These are phyloP conservation scores for Drosophila setosimentum DNA, from an alignment of 2,888 invertebrate genomes.

Conservation along the genomic window DNA sequence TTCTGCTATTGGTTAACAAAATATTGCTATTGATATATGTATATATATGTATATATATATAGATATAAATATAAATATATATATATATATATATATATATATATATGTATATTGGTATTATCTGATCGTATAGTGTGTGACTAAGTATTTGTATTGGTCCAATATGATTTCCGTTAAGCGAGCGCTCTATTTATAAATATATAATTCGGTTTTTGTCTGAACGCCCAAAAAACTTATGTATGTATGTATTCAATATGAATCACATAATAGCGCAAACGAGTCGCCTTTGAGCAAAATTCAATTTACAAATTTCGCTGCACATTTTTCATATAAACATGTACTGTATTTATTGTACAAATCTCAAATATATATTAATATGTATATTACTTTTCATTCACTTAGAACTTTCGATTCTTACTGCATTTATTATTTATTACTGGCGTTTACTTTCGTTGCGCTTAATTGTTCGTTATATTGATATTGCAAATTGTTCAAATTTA, in stretches of 20 bases:
- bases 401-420: conserved; percentile 48
- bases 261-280: conserved; percentile 73
- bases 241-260: conserved; percentile 70
- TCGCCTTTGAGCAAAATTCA: conserved; percentile 49
- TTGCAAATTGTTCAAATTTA: conserved; percentile 42
- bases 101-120: conserved; percentile 42
- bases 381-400: conserved; percentile 31
- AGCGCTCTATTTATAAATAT: conserved; percentile 73
- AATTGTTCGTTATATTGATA: conserved; percentile 43
- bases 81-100: background rate
- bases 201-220: conserved; percentile 62
- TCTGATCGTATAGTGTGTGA: conserved; percentile 50
- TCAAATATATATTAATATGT: conserved; percentile 9
- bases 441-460: conserved; percentile 40
- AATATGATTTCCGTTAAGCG: conserved; percentile 73
- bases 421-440: conserved; percentile 17
- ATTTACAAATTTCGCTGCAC: conserved; percentile 40
- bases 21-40: conserved; percentile 6
- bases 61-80: background rate
- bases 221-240: conserved; percentile 42
- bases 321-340: conserved; percentile 28
- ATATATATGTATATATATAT: background rate
- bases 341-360: conserved; percentile 16
- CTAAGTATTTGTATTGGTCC: conserved; percentile 47
- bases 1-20: conserved; percentile 9